Conservation (phyloP, 2,888 invertebrate species). For the Eupithecia dodoneata region DNA sequence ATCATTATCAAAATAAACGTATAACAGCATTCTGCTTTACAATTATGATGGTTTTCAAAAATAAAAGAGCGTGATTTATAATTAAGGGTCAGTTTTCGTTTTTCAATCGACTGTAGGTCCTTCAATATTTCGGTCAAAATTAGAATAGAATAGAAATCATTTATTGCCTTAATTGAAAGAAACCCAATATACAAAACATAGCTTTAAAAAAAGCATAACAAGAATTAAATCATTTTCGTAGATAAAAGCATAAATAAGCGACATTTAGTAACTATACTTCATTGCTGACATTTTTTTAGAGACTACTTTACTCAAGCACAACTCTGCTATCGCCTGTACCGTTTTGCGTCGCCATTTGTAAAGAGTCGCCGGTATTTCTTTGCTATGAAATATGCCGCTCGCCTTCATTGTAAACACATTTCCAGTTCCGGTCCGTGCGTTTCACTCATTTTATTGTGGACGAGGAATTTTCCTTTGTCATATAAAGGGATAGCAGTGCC, state of each 20-base stretch:
- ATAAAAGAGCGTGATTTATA: background rate
- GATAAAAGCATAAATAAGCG: no score
- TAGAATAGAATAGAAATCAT: no score
- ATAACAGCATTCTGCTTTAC: background rate
- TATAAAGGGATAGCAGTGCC: constrained; percentile 9
- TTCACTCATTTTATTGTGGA: constrained; percentile 66
- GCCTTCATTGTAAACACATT: constrained; percentile 82
- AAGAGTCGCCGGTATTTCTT: constrained; percentile 71
- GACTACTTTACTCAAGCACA: background rate
- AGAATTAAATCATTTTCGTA: no score
- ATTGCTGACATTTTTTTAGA: background rate
- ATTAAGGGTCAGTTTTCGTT: no score
- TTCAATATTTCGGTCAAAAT: background rate
- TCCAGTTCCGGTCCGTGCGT: constrained; percentile 72
- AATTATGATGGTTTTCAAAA: background rate
- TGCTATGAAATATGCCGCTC: constrained; percentile 78
- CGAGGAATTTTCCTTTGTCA: constrained; percentile 59
- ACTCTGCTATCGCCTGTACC: constrained; percentile 54
- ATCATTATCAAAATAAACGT: background rate
- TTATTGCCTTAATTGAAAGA: no score
- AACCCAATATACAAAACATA: no score
- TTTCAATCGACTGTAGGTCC: background rate
- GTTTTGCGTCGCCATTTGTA: constrained; percentile 68
- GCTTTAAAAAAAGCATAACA: no score
- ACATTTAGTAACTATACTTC: background rate